Conservation (phyloP, 2,888 invertebrate genomes). For the Malthinus flaveolus region DNA sequence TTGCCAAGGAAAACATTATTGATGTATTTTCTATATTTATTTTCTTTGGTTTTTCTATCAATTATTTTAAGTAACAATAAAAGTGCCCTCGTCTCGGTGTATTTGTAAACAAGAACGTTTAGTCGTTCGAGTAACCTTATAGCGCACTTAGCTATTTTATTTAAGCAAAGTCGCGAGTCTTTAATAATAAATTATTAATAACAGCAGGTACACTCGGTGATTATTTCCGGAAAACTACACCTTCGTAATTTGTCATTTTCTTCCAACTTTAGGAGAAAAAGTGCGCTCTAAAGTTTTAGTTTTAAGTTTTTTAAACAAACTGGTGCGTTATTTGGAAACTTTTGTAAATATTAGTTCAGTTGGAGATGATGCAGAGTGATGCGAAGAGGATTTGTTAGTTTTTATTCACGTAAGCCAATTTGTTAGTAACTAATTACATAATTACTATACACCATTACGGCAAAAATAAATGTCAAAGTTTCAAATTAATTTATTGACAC, state of each 20-base stretch:
- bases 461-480: no score
- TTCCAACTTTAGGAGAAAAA: background rate
- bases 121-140: background rate
- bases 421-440: no score
- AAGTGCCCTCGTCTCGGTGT: background rate
- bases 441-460: no score
- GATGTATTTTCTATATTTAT: background rate
- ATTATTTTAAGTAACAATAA: no score
- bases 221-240: conserved; percentile 14
- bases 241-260: conserved; percentile 4
- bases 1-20: conserved; percentile 22
- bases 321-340: no score
- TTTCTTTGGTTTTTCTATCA: no score
- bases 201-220: conserved; percentile 1
- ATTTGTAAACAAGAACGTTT: background rate
- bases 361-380: no score
- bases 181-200: background rate
- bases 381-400: no score
- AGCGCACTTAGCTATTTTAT: background rate
- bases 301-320: background rate
- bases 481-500: no score
- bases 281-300: background rate
- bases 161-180: background rate
- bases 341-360: no score
- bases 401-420: no score